Percentiles rank a stretch among this genome's conserved stretches.
phyloP scores from a whole-genome alignment of 2,797 vertebrate genomes.

The Tympanoctomys barrerae region DNA sequence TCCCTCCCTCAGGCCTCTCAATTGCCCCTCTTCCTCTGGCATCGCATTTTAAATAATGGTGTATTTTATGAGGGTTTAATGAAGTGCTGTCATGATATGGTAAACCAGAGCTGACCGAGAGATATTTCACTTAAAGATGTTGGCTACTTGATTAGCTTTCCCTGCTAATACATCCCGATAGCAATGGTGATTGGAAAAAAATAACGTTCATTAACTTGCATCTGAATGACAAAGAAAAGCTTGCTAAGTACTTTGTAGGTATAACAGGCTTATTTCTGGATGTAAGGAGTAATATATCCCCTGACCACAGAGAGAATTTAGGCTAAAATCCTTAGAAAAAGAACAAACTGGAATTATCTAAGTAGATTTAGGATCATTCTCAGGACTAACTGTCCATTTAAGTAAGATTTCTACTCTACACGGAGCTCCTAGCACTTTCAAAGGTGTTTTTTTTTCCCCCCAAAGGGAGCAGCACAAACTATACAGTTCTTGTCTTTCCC shows the following conservation, averaged over 20 bases:
- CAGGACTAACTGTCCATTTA: conserved; percentile 40
- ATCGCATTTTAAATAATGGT: conserved; percentile 79
- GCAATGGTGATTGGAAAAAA: conserved; percentile 84
- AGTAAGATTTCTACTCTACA: conserved; percentile 34
- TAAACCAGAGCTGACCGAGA: conserved; percentile 76
- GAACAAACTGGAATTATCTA: conserved; percentile 59
- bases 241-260: conserved; percentile 84
- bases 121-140: conserved; percentile 81
- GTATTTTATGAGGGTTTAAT: conserved; percentile 81
- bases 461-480: background rate
- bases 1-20: background rate
- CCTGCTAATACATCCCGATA: conserved; percentile 86
- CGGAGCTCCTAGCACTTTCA: background rate
- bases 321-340: conserved; percentile 18
- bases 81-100: conserved; percentile 80
- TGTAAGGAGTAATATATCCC: conserved; percentile 55
- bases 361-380: conserved; percentile 55
- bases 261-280: conserved; percentile 75
- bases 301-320: conserved; percentile 61
- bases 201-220: conserved; percentile 84
- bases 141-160: conserved; percentile 84
- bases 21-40: conserved; percentile 72
- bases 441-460: background rate
- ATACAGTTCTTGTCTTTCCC: background rate
- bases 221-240: conserved; percentile 81